Evolutionary conservation across 1,140 invertebrate genomes (phyloP).

Genomic region (Bradynema listronoti): DNA sequence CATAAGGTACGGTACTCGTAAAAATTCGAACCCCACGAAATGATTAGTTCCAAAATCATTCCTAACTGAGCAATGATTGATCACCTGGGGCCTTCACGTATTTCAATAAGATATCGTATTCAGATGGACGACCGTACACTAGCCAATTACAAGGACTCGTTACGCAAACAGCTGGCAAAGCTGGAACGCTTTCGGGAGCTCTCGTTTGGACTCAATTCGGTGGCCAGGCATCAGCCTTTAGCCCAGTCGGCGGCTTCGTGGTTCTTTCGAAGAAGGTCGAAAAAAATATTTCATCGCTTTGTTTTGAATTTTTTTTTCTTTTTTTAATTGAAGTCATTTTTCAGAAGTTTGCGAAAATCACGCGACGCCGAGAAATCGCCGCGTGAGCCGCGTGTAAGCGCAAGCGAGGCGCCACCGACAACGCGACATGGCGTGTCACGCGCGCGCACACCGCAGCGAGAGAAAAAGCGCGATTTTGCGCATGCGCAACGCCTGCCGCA

Average conservation of each 20-base stretch:
- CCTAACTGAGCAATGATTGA: neutral
- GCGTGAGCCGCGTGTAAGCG: too few relatives aligned
- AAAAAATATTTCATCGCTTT: too few relatives aligned
- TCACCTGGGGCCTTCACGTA: neutral
- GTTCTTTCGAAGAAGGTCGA: constrained; percentile 56
- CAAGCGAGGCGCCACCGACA: too few relatives aligned
- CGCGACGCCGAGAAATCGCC: too few relatives aligned
- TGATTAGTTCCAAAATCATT: constrained; percentile 7
- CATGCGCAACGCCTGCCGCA: too few relatives aligned
- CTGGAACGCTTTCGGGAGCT: constrained; percentile 52
- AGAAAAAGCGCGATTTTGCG: too few relatives aligned
- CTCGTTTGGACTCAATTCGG: constrained; percentile 50
- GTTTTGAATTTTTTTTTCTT: neutral
- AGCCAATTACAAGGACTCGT: constrained; percentile 51
- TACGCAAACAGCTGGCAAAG: constrained; percentile 46
- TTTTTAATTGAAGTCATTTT: neutral
- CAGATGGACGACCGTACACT: constrained; percentile 53
- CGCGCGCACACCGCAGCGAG: too few relatives aligned
- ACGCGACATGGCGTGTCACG: too few relatives aligned
- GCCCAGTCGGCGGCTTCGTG: constrained; percentile 37
- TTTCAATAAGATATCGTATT: constrained; percentile 12
- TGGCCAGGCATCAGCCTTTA: constrained; percentile 50
- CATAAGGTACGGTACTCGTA: constrained; percentile 43
- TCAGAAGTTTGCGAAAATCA: neutral
- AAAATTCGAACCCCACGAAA: neutral